Base-by-base conservation (phyloP, 2,888 invertebrate genomes). In the Abscondita cerata region DNA sequence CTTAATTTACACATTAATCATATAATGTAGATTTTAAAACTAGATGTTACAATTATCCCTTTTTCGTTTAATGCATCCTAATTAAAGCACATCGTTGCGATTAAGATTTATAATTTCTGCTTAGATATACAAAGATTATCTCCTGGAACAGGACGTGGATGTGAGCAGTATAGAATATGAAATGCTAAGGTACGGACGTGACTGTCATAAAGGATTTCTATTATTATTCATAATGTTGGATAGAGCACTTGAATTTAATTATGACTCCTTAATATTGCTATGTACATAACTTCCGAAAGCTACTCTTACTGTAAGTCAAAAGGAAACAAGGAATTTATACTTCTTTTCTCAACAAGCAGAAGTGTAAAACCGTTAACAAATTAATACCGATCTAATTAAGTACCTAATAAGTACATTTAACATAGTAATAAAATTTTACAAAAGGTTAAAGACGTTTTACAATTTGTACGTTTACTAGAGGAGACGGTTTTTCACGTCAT, bases 221-320 rank as follows among this genome's bases (percentile, higher is more conserved):
- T 75, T 74, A 73, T 71, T 73, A 75, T 75, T 75, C 74, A 75
- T 73, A 74, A 73, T 73, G 73, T 69, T 68, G 68, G 73, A 71
- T 70, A 65, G 69, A 62, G 71, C 64, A 68, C 70, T 72, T 67
- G 72, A 73, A 74, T 74, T 74, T 74, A 73, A 75, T 75, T 73
- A 73, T 59, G 61, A 58, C 66, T 67, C 65, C 65, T 68, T 66
- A 65, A 65, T 65, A 63, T 62, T 63, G 52, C 54, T 56, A 56
- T 57, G 59, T 51, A 64, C 51, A 55, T 55, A 52, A 61, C 62
- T 59, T 59, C 53, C 41, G 48, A 54, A 47, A 52, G 52, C 41
- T 52, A 50, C 13, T 25, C 9, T 31, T 50, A 50, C 25, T 44
- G 51, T 57, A 51, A 62, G 51, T 38, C 59, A 67, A 60, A 59